These are phyloP conservation scores for Etheostoma spectabile DNA, from an alignment of 2,113 vertebrate genomes.

Conservation along the genomic window DNA sequence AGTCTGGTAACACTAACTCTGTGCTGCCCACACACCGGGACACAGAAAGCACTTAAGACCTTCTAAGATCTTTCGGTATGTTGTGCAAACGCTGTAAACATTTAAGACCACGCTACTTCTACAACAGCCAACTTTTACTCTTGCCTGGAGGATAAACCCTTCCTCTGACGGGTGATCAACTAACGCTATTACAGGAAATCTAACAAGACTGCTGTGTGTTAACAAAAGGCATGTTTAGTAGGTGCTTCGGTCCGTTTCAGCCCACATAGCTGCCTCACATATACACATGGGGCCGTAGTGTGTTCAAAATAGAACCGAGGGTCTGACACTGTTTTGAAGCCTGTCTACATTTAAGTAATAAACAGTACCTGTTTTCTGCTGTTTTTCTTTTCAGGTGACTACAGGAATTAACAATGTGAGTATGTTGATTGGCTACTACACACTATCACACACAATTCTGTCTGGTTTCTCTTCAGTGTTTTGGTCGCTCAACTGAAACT, in stretches of 20 bases:
- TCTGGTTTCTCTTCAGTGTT: not conserved
- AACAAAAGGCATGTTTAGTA: conserved; percentile 20
- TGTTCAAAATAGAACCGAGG: not conserved
- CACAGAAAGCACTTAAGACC: conserved; percentile 67
- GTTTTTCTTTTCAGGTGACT: not conserved
- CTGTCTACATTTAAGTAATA: not conserved
- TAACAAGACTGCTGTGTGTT: conserved; percentile 35
- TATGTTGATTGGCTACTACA: not conserved
- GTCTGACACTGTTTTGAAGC: conserved; percentile 5
- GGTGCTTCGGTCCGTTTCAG: conserved; percentile 15
- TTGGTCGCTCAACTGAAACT: not conserved
- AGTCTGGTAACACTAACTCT: conserved; percentile 71
- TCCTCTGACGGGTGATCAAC: conserved; percentile 46
- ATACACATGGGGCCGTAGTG: not conserved
- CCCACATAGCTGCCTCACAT: not conserved
- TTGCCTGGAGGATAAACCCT: not conserved
- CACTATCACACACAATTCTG: not conserved
- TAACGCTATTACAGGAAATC: conserved; percentile 15
- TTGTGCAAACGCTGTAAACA: conserved; percentile 63
- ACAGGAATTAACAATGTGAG: not conserved
- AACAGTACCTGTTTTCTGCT: not conserved
- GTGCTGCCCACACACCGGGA: conserved; percentile 47
- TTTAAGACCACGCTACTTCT: conserved; percentile 42
- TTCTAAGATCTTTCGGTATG: conserved; percentile 66
- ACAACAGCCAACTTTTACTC: conserved; percentile 14